These are phyloP conservation scores for Temnothorax curvispinosus DNA, from an alignment of 1,140 invertebrate species.

Conservation along the genomic window DNA sequence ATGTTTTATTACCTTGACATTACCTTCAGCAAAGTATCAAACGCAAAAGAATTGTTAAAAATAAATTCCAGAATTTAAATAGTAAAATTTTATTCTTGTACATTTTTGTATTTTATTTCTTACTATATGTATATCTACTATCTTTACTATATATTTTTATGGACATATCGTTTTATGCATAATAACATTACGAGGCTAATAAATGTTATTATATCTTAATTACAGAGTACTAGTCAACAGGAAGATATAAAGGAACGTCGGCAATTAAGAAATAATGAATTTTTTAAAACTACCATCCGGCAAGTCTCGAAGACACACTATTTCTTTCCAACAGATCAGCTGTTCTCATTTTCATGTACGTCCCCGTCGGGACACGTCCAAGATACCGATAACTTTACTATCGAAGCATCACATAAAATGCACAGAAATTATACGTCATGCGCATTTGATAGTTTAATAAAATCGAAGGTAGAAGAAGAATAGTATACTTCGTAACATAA, in stretches of 20 bases:
- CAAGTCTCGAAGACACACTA: conserved; percentile 86
- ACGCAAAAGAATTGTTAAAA: not conserved
- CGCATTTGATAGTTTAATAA: conserved; percentile 64
- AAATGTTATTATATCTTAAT: conserved; percentile 1
- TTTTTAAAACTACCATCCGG: conserved; percentile 87
- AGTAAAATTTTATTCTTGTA: not conserved
- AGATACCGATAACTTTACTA: conserved; percentile 44
- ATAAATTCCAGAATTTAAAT: not conserved
- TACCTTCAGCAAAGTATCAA: not conserved
- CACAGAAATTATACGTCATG: conserved; percentile 61
- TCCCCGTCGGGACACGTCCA: conserved; percentile 29
- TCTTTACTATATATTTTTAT: not conserved
- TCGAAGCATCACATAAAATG: conserved; percentile 12
- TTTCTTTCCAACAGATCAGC: conserved; percentile 87
- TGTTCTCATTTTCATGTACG: conserved; percentile 78
- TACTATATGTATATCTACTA: no score
- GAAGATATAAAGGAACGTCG: conserved; percentile 86
- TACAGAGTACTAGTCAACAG: conserved; percentile 25
- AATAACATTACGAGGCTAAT: not conserved
- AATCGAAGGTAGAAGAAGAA: conserved; percentile 45
- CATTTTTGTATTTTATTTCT: not conserved
- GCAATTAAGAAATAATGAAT: conserved; percentile 87
- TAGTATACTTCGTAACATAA: not conserved
- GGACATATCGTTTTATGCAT: not conserved
- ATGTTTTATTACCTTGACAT: not conserved